Conservation (phyloP, 1,140 invertebrate species). For the Chionoecetes opilio region DNA sequence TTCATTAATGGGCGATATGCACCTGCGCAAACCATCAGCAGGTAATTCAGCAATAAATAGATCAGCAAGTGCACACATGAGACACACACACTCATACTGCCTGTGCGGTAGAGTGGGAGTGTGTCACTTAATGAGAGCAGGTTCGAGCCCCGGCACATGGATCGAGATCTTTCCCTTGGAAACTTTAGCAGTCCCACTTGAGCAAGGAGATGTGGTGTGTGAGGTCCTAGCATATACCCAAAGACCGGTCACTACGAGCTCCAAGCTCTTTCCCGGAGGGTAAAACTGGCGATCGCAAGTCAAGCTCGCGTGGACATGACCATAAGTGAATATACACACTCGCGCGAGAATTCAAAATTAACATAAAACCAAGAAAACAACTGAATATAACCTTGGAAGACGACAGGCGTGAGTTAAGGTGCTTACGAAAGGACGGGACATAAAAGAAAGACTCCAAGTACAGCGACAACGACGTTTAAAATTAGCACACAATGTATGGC, state of each 20-base stretch:
- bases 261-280: too few relatives aligned
- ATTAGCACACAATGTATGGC: neutral
- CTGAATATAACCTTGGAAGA: neutral
- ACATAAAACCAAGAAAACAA: neutral
- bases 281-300: too few relatives aligned
- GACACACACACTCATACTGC: conserved; percentile 40
- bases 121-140: too few relatives aligned
- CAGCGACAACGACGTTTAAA: neutral
- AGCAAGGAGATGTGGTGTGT: too few relatives aligned
- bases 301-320: too few relatives aligned
- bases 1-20: neutral
- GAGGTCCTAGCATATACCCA: too few relatives aligned
- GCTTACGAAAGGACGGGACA: neutral
- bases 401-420: neutral
- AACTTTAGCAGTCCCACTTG: too few relatives aligned
- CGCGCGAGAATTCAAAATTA: neutral
- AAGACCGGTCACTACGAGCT: too few relatives aligned
- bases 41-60: too few relatives aligned
- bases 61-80: neutral
- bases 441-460: neutral
- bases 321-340: neutral
- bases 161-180: too few relatives aligned
- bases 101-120: too few relatives aligned
- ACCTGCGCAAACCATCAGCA: neutral
- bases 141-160: too few relatives aligned